These are phyloP conservation scores for Syngnathus acus DNA, from an alignment of 2,797 vertebrate species.

Conservation along the genomic window DNA sequence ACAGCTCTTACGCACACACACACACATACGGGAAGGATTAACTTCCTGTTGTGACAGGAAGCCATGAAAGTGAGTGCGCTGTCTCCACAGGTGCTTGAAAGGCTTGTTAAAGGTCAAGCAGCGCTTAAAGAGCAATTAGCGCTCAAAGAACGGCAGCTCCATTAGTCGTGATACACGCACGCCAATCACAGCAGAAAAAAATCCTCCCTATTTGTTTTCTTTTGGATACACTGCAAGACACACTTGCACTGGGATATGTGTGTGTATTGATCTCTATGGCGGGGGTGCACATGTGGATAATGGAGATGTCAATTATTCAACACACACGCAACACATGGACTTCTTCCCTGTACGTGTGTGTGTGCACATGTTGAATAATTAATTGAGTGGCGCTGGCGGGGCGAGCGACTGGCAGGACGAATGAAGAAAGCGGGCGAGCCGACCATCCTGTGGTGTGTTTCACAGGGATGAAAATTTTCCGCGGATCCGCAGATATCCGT, in stretches of 20 bases:
- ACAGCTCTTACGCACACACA: constrained; percentile 7
- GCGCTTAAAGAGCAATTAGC: constrained; percentile 49
- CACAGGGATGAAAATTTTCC: too few relatives aligned
- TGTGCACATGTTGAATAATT: constrained; percentile 43
- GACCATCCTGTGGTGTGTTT: neutral
- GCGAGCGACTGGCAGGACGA: neutral
- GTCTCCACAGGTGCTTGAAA: constrained; percentile 13
- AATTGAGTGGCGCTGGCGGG: constrained; percentile 23
- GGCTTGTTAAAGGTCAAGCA: constrained; percentile 43
- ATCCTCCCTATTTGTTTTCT: neutral
- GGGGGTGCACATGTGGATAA: constrained; percentile 24
- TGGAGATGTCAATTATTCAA: constrained; percentile 53
- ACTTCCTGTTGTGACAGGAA: neutral
- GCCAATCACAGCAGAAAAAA: neutral
- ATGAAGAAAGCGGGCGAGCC: neutral
- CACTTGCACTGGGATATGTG: neutral
- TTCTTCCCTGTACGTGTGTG: constrained; percentile 32
- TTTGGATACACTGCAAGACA: neutral
- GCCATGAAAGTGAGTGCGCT: neutral
- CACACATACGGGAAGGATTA: neutral
- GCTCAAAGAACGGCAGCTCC: constrained; percentile 37
- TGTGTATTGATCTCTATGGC: constrained; percentile 13
- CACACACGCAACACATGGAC: constrained; percentile 34
- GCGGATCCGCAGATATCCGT: too few relatives aligned
- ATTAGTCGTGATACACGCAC: constrained; percentile 38